Conservation (phyloP, 2,797 vertebrate genomes). For the Phrynocephalus guinanensis region DNA sequence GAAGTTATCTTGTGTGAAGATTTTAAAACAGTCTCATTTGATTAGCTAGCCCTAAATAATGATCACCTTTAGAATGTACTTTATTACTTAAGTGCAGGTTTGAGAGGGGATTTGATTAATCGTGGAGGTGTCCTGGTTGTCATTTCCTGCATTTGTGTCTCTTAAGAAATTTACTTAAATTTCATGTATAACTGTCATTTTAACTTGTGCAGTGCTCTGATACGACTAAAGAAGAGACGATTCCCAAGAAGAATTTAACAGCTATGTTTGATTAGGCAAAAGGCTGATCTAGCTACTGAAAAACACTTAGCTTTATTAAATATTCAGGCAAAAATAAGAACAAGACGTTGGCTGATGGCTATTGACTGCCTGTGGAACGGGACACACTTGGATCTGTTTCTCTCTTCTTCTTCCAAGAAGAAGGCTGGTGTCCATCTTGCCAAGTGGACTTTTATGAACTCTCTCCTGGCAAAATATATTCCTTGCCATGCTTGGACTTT, state of each 20-base stretch:
- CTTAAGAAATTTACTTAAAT: too few relatives aligned
- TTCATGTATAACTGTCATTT: too few relatives aligned
- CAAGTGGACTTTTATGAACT: too few relatives aligned
- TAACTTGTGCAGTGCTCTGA: too few relatives aligned
- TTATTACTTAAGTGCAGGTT: not conserved
- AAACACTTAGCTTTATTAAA: not conserved
- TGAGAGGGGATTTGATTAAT: not conserved
- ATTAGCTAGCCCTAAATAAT: not conserved
- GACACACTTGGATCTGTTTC: not conserved
- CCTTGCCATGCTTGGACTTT: too few relatives aligned
- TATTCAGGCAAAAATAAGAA: not conserved
- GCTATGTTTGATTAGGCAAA: not conserved
- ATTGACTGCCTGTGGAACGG: conserved; percentile 1
- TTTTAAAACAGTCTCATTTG: not conserved
- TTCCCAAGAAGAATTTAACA: not conserved
- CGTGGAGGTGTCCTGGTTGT: not conserved
- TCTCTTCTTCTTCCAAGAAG: too few relatives aligned
- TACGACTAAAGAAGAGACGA: too few relatives aligned
- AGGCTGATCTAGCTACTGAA: not conserved
- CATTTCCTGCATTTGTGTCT: not conserved
- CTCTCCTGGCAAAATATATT: too few relatives aligned
- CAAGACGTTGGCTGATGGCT: not conserved
- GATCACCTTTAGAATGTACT: not conserved
- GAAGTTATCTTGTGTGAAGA: not conserved
- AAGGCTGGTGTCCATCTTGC: too few relatives aligned